These are phyloP conservation scores for Loris lydekkerianus DNA, from an alignment of 2,797 vertebrate species.

Conservation along the genomic window DNA sequence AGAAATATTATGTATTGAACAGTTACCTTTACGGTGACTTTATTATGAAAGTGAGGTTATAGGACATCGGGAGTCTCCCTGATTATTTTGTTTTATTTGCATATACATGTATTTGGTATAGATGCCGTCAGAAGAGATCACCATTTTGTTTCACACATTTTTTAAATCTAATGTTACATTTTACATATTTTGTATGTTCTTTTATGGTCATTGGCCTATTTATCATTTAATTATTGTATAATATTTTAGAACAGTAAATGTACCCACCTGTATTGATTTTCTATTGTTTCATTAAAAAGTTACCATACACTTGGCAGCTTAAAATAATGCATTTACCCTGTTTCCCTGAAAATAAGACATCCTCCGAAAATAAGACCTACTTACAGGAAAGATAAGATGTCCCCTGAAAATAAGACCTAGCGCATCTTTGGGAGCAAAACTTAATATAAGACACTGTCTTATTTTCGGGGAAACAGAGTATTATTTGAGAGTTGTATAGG, in stretches of 20 bases:
- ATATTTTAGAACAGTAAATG: background rate
- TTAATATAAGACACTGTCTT: too few relatives aligned
- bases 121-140: background rate
- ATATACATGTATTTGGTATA: background rate
- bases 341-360: too few relatives aligned
- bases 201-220: background rate
- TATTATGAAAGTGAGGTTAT: background rate
- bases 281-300: background rate
- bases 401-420: too few relatives aligned
- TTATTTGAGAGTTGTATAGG: background rate
- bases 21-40: background rate
- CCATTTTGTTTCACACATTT: constrained; percentile 38
- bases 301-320: background rate
- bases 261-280: background rate
- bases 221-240: constrained; percentile 34
- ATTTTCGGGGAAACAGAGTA: too few relatives aligned
- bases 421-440: too few relatives aligned
- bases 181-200: background rate
- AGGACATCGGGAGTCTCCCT: background rate
- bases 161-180: constrained; percentile 41
- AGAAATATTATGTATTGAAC: background rate
- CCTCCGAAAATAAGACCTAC: too few relatives aligned
- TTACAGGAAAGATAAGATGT: too few relatives aligned
- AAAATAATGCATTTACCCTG: background rate
- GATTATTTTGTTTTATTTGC: background rate